Evolutionary conservation across 2,888 invertebrate genomes (phyloP), one percentile per base, ranked within the genome.

Genomic region (Apamea anceps): DNA sequence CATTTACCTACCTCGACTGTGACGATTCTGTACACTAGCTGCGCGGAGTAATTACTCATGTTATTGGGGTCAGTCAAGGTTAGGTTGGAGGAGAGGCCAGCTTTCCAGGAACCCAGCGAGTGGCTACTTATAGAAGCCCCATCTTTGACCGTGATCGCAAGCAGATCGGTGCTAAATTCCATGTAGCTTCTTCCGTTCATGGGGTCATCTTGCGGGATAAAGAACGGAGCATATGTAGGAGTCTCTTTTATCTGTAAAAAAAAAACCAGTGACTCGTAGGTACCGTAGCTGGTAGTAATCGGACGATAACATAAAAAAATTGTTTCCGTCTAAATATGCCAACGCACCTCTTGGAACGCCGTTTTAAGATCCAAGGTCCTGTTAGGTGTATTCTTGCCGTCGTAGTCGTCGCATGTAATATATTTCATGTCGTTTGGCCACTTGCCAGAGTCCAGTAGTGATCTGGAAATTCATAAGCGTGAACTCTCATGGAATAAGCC

Each of bases 11-110:
- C 99, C 97, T 98, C 97, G 48, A 99, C 98, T 0, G 99, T 99
- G 72, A 98, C 98, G 75, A 99, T 98, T 87, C 99, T 97, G 95
- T 99, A 99, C n/a, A 98, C 98, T 54, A 98, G 98, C 90, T 98
- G 98, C 7, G 99, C 98, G 0, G 98, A 98, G 88, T 98, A 98
- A 94, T 98, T 98, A 88, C 97, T 97, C 97, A 98, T 98, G 74
- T 97, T 97, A 87, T 97, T 97, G 68, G 98, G 97, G 94, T 98
- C 98, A 86, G 97, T 97, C 88, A 98, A 97, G 72, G 97, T 96
- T 77, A 99, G 95, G 21, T 97, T 97, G 62, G 97, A 97, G 81
- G 98, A 97, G 48, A 98, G 97, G 42, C 98, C 98, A 25, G 98
- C 98, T 88, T 97, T 97, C 99, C 99, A 99, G 8, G 97, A 97